Evolutionary conservation across 1,140 invertebrate species (phyloP), one percentile per base, ranked within the genome.

Genomic region (Megalonaias nervosa): DNA sequence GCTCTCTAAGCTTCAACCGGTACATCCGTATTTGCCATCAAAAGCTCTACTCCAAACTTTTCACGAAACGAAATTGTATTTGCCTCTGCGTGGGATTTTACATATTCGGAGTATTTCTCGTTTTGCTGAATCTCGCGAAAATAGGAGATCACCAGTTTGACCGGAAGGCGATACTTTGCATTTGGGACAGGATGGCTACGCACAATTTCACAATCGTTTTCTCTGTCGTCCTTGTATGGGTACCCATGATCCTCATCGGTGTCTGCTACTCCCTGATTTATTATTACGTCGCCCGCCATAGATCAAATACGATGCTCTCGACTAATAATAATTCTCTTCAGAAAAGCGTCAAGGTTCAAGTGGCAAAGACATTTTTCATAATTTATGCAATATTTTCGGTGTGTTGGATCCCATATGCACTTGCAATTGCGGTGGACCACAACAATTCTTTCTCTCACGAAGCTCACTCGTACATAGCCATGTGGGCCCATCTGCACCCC

Each of bases 181-280:
- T 86, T 56, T 87, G 84, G 83, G 83, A 88, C 71, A 70, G 88
- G 58, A 84, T 88, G 82, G 87, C 83, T 14, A 86, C 81, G 5
- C 82, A 74, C 72, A 77, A 80, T 3, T 88, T 85, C 68, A 87
- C 85, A 6, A 74, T 88, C 0, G 82, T 87, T 21, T 86, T 88
- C 74, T 82, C 81, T 0, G 72, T 83, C 14, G 74, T 85, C 5
- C 71, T 84, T 12, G 85, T 88, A 15, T 84, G 81, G 75, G 71
- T 87, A 11, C 88, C 88, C 1, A 71, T 86, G 21, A n/a, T 83
- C 1, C 61, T 86, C 16, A 84, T 79, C 15, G 78, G 81, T 4
- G 65, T 87, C 59, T 85, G 82, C 38, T 88, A 89, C 71, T 16
- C 85, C 15, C 80, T 74, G 48, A 86, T 87, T 15, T 88, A 82